Conservation (phyloP, 1,140 invertebrate genomes). For the Anadara kagoshimensis region DNA sequence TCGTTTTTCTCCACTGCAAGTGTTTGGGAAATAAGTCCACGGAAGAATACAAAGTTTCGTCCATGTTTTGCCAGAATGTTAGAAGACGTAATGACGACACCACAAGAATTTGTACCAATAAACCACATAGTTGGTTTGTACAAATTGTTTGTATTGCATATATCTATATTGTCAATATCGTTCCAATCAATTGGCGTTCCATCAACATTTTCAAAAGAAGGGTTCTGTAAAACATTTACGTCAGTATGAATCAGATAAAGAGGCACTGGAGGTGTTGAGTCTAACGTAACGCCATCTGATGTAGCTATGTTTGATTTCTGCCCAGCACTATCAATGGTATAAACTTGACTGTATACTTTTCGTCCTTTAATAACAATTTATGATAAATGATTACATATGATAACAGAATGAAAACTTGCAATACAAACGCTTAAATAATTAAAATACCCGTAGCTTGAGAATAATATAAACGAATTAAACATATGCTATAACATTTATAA, state of each 20-base stretch:
- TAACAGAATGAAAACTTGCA: neutral
- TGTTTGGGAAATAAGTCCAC: constrained; percentile 28
- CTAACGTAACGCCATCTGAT: constrained; percentile 57
- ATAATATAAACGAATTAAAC: neutral
- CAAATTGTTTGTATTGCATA: constrained; percentile 3
- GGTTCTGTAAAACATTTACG: constrained; percentile 50
- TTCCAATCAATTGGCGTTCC: neutral
- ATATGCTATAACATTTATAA: neutral
- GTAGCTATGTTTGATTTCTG: constrained; percentile 42
- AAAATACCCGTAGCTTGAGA: neutral
- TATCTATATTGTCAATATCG: constrained; percentile 14
- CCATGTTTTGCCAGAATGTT: constrained; percentile 27
- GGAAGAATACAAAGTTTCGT: constrained; percentile 18
- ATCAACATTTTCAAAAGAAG: constrained; percentile 49
- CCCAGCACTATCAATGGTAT: constrained; percentile 53
- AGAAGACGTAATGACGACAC: constrained; percentile 14
- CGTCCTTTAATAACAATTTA: constrained; percentile 35
- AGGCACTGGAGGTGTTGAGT: constrained; percentile 46
- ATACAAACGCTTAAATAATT: no score
- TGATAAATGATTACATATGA: neutral
- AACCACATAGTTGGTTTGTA: constrained; percentile 18
- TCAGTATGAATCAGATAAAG: constrained; percentile 20
- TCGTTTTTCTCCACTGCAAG: constrained; percentile 1
- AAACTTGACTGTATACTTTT: constrained; percentile 50
- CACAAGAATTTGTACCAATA: constrained; percentile 12